Evolutionary conservation across 2,797 vertebrate genomes (phyloP), one percentile per base, ranked within the genome.

Genomic region (Pseudochirops cupreus): DNA sequence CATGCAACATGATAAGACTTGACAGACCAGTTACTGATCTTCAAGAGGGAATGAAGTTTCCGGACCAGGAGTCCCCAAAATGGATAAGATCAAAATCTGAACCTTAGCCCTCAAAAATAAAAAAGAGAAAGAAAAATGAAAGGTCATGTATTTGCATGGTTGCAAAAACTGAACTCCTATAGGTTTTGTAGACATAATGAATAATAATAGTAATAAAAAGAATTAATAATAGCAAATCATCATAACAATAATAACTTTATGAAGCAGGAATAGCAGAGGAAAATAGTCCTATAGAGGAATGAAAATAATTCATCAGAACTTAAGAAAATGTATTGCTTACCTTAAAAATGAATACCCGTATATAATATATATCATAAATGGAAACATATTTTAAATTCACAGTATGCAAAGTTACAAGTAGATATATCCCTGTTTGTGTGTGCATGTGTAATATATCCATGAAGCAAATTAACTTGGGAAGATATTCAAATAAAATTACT

Each of bases 401-500:
- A 95, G 13, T 67, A 95, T 55, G 58, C 57, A 96, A 94, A 96
- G 93, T 89, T 9, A 53, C 39, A 59, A 28, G 6, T 62, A 96
- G 93, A 94, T 39, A 93, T 4, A 96, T 59, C 56, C 14, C 14
- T 74, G 1, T 90, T 6, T 92, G 21, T 92, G 94, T 93, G 93
- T 91, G 39, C 92, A 74, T 87, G 59, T 91, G 29, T 10, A 89
- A 50, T 1, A 50, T 16, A 92, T 91, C 91, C 24, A 96, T 56
- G 94, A 97, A 96, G 90, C 14, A 95, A 56, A 95, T n/a, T 94
- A 91, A 59, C 90, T 95, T 96, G 55, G 50, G 39, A 62, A 95
- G 94, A 96, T 96, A 96, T 74, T 97, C 91, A 97, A 97, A 95
- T 95, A 67, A 95, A 82, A 91, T 53, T 6, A 95, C 56, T 97